Evolutionary conservation across 2,888 invertebrate species (phyloP).

Genomic region (Drosophila barbarae): DNA sequence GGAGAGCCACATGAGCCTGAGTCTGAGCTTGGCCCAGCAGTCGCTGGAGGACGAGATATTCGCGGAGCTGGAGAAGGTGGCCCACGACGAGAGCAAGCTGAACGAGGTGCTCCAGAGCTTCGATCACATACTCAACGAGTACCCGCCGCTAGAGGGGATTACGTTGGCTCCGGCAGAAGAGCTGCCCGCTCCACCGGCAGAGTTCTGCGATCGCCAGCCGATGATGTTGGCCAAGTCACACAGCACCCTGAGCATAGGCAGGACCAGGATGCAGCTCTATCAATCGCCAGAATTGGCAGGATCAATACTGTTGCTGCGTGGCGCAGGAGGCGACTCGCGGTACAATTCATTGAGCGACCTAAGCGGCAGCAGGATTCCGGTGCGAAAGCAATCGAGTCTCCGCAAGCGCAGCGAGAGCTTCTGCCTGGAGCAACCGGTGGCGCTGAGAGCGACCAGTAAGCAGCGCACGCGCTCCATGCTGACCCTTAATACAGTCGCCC

Average conservation of each 20-base stretch:
- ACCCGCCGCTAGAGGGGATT: conserved; percentile 57
- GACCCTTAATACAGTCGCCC: conserved; percentile 32
- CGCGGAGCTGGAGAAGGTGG: conserved; percentile 79
- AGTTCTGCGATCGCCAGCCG: conserved; percentile 43
- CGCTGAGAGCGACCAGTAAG: conserved; percentile 12
- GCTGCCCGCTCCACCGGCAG: conserved; percentile 48
- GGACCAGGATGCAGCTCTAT: conserved; percentile 52
- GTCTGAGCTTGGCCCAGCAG: conserved; percentile 74
- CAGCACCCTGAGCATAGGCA: conserved; percentile 84
- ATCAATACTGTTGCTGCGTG: conserved; percentile 52
- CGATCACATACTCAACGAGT: conserved; percentile 81
- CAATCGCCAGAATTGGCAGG: conserved; percentile 57
- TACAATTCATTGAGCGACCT: conserved; percentile 80
- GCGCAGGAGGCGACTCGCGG: conserved; percentile 29
- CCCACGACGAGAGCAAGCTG: conserved; percentile 80
- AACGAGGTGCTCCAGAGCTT: conserved; percentile 81
- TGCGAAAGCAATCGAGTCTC: conserved; percentile 76
- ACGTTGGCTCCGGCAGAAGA: neutral
- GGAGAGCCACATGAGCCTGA: conserved; percentile 71
- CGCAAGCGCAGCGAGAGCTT: conserved; percentile 75
- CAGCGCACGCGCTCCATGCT: conserved; percentile 60
- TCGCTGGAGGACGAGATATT: conserved; percentile 80
- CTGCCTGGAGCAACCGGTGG: conserved; percentile 51
- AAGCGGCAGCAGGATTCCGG: conserved; percentile 83
- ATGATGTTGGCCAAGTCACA: conserved; percentile 83